phyloP scores from a whole-genome alignment of 2,888 invertebrate species.

The Crematogaster levior region DNA sequence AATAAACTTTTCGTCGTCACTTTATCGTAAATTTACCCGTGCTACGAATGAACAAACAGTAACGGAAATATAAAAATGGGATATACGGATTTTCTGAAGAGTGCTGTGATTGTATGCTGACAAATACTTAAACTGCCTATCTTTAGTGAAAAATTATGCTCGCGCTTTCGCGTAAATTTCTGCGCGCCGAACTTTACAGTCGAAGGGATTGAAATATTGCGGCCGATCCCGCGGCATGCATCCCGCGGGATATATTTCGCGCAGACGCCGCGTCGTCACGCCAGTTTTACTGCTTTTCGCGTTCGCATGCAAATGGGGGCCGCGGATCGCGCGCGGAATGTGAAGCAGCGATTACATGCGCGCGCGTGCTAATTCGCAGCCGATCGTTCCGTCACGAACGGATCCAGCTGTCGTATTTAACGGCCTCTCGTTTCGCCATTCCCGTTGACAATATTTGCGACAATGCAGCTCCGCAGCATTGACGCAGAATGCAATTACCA shows the following conservation, averaged over 20 bases:
- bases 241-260: slow-evolving; percentile 5
- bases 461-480: slow-evolving; percentile 4
- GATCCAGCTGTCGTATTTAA: neutral
- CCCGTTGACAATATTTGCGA: slow-evolving; percentile 4
- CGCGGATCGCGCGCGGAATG: slow-evolving; percentile 45
- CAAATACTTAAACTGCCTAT: neutral
- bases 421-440: neutral
- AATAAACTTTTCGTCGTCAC: neutral
- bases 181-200: slow-evolving; percentile 2
- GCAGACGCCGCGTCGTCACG: slow-evolving; percentile 16
- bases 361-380: slow-evolving; percentile 50
- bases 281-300: slow-evolving; percentile 29
- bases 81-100: neutral
- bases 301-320: slow-evolving; percentile 48
- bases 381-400: slow-evolving; percentile 41
- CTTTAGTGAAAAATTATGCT: slow-evolving; percentile 32
- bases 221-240: neutral
- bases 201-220: slow-evolving; percentile 28
- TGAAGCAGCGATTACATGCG: slow-evolving; percentile 29
- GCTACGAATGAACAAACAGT: neutral
- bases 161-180: neutral
- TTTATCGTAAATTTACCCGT: neutral
- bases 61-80: slow-evolving; percentile 1
- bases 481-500: slow-evolving; percentile 28
- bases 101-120: neutral